Base-by-base conservation (phyloP, 23 tunicate genomes). In the Botrylloides violaceus region DNA sequence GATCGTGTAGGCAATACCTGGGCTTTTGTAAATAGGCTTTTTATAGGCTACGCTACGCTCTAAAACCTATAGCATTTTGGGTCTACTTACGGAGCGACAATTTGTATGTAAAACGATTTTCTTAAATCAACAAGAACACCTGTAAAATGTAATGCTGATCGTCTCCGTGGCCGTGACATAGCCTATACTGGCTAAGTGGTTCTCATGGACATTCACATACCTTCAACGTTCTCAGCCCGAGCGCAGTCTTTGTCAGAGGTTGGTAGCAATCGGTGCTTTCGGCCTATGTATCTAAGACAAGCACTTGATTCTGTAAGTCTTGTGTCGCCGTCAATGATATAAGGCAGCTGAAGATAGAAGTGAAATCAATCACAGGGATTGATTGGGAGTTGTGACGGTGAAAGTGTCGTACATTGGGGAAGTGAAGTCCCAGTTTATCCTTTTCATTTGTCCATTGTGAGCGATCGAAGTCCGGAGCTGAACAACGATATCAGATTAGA, bases 251-350 rank as follows among this genome's bases (percentile, higher is more conserved):
- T 32, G 1, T 65, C 71, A 32, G 71, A 28, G 19, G 19, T 32
- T 15, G 71, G 71, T 48, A 65, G 25, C 71, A 32, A 18, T 19
- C 71, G 49, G 28, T 65, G 21, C 43, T 65, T 65, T 32, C 71
- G 25, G 18, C 47, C 19, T 18, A 65, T 21, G 21, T 65, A 65
- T 32, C 28, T 65, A 1, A 65, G 22, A 1, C 28, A 23, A 28
- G 71, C 71, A 21, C 0, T 32, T 7, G 47, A 29, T 32, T 65
- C 71, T 29, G 71, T 65, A 18, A 65, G 19, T 65, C 0, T 65
- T 18, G 12, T 12, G 43, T 65, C 71, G 0, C 71, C 71, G 21
- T 65, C 71, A 19, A 65, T 15, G 0, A 65, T 28, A 32, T 65
- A 65, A 12, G 71, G 71, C 43, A 65, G 29, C 71, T 65, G 43